phyloP scores from a whole-genome alignment of 2,888 invertebrate species.

The Galerucella nymphaeae region DNA sequence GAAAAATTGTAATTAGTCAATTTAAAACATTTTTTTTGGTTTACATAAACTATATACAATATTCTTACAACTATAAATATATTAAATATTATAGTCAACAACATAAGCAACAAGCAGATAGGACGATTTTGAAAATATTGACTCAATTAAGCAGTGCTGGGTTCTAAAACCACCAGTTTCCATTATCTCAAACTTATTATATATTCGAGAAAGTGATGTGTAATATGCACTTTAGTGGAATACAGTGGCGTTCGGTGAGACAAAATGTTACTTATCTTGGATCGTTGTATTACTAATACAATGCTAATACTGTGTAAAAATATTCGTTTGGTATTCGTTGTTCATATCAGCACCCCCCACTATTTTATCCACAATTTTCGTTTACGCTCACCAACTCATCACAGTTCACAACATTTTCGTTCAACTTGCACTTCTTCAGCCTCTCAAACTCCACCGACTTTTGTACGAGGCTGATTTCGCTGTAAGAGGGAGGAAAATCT shows the following conservation, averaged over 20 bases:
- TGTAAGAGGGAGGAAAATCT: conserved; percentile 63
- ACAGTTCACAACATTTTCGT: conserved; percentile 18
- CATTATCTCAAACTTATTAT: neutral
- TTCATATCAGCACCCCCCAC: neutral
- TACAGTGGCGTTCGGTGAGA: neutral
- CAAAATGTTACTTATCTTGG: neutral
- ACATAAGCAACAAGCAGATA: conserved; percentile 2
- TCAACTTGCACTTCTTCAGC: conserved; percentile 16
- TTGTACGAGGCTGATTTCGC: conserved; percentile 59
- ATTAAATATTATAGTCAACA: conserved; percentile 5
- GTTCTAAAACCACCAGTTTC: neutral
- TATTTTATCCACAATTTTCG: neutral
- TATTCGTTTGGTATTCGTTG: conserved; percentile 8
- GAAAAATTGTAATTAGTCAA: neutral
- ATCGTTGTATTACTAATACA: conserved; percentile 7
- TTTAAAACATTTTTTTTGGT: neutral
- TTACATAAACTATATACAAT: neutral
- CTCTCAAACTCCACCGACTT: conserved; percentile 30
- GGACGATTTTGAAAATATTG: neutral
- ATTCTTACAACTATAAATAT: neutral
- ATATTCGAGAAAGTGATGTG: neutral
- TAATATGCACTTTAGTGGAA: neutral
- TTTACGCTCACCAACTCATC: conserved; percentile 14
- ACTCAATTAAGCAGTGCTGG: neutral
- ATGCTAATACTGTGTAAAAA: conserved; percentile 7